Conservation (phyloP, 2,797 vertebrate species). For the Falco berigora region DNA sequence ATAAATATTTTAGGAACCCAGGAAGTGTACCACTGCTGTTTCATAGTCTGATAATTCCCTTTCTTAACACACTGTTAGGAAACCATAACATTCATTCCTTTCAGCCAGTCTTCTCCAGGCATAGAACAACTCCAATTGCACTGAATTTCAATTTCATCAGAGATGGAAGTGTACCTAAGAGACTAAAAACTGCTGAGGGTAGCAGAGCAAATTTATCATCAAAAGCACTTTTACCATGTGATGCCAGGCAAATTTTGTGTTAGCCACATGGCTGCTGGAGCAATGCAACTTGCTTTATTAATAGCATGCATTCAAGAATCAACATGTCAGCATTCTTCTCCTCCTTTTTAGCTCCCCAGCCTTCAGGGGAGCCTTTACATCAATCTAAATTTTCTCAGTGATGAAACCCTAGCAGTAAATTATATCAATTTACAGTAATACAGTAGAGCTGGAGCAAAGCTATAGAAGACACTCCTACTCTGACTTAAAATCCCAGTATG, state of each 20-base stretch:
- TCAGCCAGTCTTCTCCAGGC: neutral
- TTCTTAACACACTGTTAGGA: neutral
- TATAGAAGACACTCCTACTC: neutral
- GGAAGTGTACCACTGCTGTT: neutral
- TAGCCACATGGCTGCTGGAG: neutral
- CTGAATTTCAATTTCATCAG: neutral
- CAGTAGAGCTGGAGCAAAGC: neutral
- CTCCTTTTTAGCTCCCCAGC: neutral
- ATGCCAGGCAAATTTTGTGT: neutral
- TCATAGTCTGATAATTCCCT: neutral
- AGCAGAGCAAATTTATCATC: slow-evolving; percentile 31
- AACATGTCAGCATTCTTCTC: neutral
- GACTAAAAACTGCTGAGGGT: neutral
- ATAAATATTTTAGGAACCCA: neutral
- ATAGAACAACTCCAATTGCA: neutral
- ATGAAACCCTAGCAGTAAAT: neutral
- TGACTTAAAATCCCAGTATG: neutral
- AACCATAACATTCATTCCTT: neutral
- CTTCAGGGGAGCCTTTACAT: neutral
- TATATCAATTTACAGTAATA: neutral
- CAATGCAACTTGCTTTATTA: neutral
- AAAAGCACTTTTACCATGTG: neutral
- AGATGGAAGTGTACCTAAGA: neutral
- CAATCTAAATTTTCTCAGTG: neutral
- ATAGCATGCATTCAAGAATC: neutral